A percentile compares a stretch with the other conserved stretches of the same genome.
phyloP scores from a whole-genome alignment of 2,888 invertebrate species.

The Thecophora atra region DNA sequence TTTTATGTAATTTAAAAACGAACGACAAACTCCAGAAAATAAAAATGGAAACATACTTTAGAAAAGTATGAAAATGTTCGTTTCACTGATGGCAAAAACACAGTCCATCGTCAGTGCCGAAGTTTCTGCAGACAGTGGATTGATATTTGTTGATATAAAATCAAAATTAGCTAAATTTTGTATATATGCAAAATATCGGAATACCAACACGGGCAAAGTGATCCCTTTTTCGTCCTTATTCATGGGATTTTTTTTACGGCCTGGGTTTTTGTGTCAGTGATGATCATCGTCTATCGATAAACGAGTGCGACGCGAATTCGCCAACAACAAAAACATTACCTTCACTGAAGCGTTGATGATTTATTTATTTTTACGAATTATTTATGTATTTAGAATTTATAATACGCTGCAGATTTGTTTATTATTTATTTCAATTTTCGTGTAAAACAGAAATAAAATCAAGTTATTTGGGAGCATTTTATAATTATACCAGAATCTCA shows the following conservation, averaged over 20 bases:
- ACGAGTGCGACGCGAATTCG: too few relatives aligned
- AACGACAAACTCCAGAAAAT: conserved; percentile 8
- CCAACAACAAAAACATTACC: conserved; percentile 21
- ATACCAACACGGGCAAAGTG: too few relatives aligned
- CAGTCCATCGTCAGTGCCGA: not conserved
- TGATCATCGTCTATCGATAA: not conserved
- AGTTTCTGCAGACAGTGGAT: not conserved
- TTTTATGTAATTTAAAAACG: conserved; percentile 33
- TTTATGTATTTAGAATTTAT: not conserved
- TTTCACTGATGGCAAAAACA: conserved; percentile 29
- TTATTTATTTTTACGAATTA: not conserved
- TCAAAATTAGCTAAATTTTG: not conserved
- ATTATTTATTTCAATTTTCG: not conserved
- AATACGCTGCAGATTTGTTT: not conserved
- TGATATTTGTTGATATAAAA: not conserved
- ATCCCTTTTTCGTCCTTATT: not conserved
- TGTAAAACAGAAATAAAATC: not conserved
- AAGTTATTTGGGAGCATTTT: not conserved
- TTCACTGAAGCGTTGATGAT: not conserved
- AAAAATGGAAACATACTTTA: conserved; percentile 26
- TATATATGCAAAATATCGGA: not conserved
- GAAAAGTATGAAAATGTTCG: conserved; percentile 29
- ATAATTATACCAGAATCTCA: not conserved
- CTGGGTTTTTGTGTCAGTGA: not conserved
- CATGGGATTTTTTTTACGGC: not conserved